Evolutionary conservation across 2,113 vertebrate genomes (phyloP).

Genomic region (Cyanistes caeruleus): DNA sequence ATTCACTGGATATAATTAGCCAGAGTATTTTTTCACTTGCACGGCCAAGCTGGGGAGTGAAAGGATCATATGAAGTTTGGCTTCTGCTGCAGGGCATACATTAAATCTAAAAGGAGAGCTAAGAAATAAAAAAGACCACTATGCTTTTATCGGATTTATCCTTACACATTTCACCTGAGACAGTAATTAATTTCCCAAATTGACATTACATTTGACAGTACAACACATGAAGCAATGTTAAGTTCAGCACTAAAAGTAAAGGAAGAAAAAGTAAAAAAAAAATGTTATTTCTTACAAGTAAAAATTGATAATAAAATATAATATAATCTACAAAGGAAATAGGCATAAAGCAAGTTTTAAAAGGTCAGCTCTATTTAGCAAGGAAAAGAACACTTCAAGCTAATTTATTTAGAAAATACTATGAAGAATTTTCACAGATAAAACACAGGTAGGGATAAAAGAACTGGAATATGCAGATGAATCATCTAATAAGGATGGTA

Average conservation of each 20-base stretch:
- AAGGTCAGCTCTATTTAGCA: slow-evolving; percentile 43
- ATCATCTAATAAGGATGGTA: not conserved
- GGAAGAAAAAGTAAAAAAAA: slow-evolving; percentile 6
- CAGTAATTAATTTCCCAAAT: slow-evolving; percentile 67
- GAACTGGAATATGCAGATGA: not conserved
- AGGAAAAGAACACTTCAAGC: not conserved
- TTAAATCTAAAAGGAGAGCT: slow-evolving; percentile 34
- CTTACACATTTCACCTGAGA: slow-evolving; percentile 9
- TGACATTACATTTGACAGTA: slow-evolving; percentile 31
- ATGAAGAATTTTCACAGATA: not conserved
- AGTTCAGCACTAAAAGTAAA: slow-evolving; percentile 21
- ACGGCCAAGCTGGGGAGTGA: not conserved
- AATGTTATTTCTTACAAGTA: not conserved
- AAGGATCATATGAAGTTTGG: not conserved
- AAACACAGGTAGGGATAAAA: not conserved
- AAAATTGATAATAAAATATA: slow-evolving; percentile 32
- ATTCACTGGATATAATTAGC: slow-evolving; percentile 50
- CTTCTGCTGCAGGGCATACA: slow-evolving; percentile 23
- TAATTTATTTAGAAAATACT: slow-evolving; percentile 42
- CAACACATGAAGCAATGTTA: not conserved
- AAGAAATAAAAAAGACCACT: not conserved
- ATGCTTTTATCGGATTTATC: slow-evolving; percentile 27
- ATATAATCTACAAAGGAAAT: slow-evolving; percentile 6
- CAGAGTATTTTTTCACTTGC: not conserved
- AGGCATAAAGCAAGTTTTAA: slow-evolving; percentile 1